Evolutionary conservation across 1,140 invertebrate species (phyloP).

Genomic region (Bombus affinis): DNA sequence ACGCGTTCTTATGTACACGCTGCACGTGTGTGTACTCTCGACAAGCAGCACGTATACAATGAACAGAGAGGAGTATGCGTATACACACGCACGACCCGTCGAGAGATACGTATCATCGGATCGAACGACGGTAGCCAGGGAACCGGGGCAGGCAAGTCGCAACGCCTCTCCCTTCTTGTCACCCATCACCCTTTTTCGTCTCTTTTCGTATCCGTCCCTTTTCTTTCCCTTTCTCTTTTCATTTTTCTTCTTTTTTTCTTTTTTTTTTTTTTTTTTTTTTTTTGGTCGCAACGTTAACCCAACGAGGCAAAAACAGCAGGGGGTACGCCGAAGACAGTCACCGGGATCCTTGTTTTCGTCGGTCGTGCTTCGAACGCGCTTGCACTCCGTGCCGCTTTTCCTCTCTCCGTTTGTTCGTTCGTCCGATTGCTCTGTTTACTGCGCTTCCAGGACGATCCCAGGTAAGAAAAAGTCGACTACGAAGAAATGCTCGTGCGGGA

Average conservation of each 20-base stretch:
- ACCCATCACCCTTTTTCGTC: background rate
- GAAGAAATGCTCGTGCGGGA: background rate
- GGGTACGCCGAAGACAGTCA: conserved; percentile 35
- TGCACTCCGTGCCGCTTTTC: background rate
- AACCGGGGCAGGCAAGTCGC: conserved; percentile 60
- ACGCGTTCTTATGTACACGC: background rate
- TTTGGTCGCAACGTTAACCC: conserved; percentile 52
- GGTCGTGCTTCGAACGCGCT: conserved; percentile 31
- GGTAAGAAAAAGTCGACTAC: conserved; percentile 24
- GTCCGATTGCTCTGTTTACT: conserved; percentile 45
- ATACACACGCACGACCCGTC: conserved; percentile 21
- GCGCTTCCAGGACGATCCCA: conserved; percentile 21
- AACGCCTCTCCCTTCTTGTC: conserved; percentile 46
- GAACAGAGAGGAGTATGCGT: background rate
- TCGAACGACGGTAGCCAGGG: conserved; percentile 65
- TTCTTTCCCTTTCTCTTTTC: conserved; percentile 28
- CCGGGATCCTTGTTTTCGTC: conserved; percentile 61
- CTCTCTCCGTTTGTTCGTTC: background rate
- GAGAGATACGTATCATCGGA: conserved; percentile 64
- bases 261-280: background rate
- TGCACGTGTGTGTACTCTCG: background rate
- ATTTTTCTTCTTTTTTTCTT: background rate
- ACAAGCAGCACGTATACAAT: background rate
- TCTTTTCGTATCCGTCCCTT: background rate
- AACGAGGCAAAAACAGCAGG: conserved; percentile 58